Percentiles rank a stretch among this genome's conserved stretches.
phyloP scores from a whole-genome alignment of 2,888 invertebrate genomes.

The Nomada ferruginata region DNA sequence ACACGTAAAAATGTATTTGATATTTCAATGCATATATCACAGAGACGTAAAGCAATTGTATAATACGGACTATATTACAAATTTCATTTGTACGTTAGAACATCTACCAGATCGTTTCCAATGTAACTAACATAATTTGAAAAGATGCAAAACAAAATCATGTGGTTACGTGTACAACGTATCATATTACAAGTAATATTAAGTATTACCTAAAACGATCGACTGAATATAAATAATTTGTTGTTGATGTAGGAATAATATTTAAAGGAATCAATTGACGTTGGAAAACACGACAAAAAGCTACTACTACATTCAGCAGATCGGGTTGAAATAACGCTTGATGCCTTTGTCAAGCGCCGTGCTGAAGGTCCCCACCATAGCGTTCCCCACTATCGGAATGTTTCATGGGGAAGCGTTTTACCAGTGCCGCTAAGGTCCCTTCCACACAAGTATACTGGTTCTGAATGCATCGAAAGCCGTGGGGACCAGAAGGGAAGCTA shows the following conservation, averaged over 20 bases:
- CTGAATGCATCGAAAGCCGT: slow-evolving; percentile 1
- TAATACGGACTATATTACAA: neutral
- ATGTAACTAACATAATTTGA: neutral
- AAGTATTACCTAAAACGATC: neutral
- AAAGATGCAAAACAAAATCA: neutral
- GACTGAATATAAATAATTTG: neutral
- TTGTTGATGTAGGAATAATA: neutral
- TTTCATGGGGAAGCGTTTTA: slow-evolving; percentile 1
- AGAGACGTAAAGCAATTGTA: neutral
- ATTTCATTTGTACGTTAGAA: neutral
- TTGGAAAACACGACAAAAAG: no score
- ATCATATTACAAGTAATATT: neutral
- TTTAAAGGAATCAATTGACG: neutral
- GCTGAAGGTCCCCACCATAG: neutral
- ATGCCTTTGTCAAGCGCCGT: neutral
- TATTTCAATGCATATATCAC: neutral
- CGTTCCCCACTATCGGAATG: neutral
- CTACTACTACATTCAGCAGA: neutral
- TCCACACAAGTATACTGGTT: neutral
- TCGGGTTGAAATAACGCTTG: neutral
- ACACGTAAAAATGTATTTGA: neutral
- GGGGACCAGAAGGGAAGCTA: slow-evolving; percentile 6
- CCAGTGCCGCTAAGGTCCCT: slow-evolving; percentile 8
- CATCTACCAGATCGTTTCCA: neutral
- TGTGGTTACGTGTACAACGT: no score